Conservation (phyloP, 2,888 invertebrate species). For the Tetranychus piercei region DNA sequence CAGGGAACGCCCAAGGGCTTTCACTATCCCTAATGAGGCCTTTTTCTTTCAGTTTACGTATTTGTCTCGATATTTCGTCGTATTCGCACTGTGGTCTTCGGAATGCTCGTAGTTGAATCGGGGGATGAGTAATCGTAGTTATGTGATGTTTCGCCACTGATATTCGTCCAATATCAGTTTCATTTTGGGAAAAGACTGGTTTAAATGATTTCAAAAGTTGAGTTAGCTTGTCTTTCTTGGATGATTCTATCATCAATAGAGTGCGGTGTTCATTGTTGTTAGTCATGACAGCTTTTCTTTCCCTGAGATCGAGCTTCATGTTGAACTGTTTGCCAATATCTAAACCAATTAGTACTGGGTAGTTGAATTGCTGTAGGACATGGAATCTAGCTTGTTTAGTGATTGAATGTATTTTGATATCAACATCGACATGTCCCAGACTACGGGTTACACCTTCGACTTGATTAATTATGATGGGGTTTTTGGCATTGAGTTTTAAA, state of each 20-base stretch:
- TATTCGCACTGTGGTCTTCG: neutral
- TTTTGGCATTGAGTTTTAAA: neutral
- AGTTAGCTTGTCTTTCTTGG: too few species aligned
- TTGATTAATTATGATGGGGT: neutral
- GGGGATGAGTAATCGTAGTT: neutral
- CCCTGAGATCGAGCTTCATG: neutral
- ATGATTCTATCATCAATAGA: too few species aligned
- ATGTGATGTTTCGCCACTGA: neutral
- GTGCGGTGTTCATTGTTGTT: neutral
- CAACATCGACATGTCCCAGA: too few species aligned
- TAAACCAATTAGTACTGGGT: neutral
- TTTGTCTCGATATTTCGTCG: neutral
- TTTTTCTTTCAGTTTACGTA: neutral
- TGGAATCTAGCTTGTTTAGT: neutral
- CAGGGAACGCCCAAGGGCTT: neutral
- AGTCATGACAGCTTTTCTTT: neutral
- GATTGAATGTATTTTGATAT: too few species aligned
- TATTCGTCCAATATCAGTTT: conserved; percentile 12
- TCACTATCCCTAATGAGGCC: neutral
- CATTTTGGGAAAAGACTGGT: neutral
- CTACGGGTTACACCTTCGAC: too few species aligned
- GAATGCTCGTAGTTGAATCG: neutral
- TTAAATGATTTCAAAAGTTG: neutral
- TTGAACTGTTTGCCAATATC: neutral
- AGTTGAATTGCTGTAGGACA: neutral